phyloP scores from a whole-genome alignment of 2,888 invertebrate species.

The Drosophila parthenogenetica region DNA sequence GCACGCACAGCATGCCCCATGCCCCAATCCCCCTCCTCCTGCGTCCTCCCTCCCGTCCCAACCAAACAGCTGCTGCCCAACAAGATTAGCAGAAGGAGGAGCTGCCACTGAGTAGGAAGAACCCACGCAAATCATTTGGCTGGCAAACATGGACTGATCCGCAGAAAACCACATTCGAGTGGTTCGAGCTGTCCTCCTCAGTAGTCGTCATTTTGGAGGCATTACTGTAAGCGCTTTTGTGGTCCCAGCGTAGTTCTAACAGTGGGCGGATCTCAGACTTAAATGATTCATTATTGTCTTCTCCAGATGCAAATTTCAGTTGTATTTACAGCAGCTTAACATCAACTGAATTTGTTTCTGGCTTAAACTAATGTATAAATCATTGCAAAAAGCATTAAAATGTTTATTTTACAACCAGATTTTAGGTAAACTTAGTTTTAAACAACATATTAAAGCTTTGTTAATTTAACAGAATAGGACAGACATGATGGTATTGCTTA shows the following conservation, averaged over 20 bases:
- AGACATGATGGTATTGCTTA: no score
- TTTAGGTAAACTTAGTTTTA: no score
- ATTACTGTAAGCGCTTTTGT: slow-evolving; percentile 7
- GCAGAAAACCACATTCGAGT: slow-evolving; percentile 14
- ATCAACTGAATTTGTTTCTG: neutral
- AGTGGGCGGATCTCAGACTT: neutral
- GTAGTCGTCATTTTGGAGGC: slow-evolving; percentile 22
- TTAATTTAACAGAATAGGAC: no score
- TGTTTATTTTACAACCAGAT: no score
- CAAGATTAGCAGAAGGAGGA: slow-evolving; percentile 21
- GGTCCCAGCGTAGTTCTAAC: slow-evolving; percentile 13
- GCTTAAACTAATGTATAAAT: neutral
- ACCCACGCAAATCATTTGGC: slow-evolving; percentile 36
- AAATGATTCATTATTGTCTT: slow-evolving; percentile 17
- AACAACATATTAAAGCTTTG: no score
- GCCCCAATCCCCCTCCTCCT: neutral
- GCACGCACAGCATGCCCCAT: slow-evolving; percentile 61
- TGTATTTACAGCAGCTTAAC: slow-evolving; percentile 11
- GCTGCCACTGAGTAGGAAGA: slow-evolving; percentile 24
- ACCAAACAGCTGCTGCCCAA: slow-evolving; percentile 16
- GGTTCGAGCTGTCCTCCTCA: slow-evolving; percentile 4
- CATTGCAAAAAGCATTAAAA: neutral
- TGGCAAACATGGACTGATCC: slow-evolving; percentile 44
- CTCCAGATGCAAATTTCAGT: neutral
- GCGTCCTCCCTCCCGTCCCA: slow-evolving; percentile 7